A percentile compares a stretch with the other conserved stretches of the same genome.
Conservation (phyloP, 2,888 invertebrate species). For the Crossocerus cetratus region DNA sequence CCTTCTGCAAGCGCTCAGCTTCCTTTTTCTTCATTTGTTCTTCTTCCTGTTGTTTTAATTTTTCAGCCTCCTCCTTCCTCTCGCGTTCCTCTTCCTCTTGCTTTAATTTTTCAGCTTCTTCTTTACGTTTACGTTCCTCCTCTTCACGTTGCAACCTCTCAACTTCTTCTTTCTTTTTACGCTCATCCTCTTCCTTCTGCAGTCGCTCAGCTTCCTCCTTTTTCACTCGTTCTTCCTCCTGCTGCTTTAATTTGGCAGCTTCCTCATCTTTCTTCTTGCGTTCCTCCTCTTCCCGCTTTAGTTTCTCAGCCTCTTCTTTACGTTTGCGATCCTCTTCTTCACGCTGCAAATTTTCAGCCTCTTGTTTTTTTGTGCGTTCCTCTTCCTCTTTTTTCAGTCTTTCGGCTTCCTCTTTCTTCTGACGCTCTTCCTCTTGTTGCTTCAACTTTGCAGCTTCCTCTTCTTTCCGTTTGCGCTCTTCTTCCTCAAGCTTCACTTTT, state of each 20-base stretch:
- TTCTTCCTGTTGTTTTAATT: slow-evolving; percentile 26
- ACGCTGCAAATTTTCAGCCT: slow-evolving; percentile 17
- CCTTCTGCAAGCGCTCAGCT: slow-evolving; percentile 11
- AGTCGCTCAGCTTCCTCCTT: slow-evolving; percentile 46
- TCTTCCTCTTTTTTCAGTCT: slow-evolving; percentile 57
- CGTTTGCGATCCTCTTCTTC: slow-evolving; percentile 34
- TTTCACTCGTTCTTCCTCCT: slow-evolving; percentile 49
- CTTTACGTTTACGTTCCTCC: slow-evolving; percentile 40
- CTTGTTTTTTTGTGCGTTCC: slow-evolving; percentile 55
- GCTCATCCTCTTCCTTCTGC: slow-evolving; percentile 57
- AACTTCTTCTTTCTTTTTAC: not conserved
- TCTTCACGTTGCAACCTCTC: not conserved
- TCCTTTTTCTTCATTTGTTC: slow-evolving; percentile 25
- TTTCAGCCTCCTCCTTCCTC: slow-evolving; percentile 3
- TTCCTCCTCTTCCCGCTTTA: slow-evolving; percentile 27
- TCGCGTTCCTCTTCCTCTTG: slow-evolving; percentile 28
- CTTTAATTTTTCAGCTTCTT: slow-evolving; percentile 44
- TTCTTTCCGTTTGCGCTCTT: slow-evolving; percentile 28
- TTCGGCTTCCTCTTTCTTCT: slow-evolving; percentile 34
- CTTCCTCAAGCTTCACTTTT: slow-evolving; percentile 44
- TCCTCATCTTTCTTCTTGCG: slow-evolving; percentile 41
- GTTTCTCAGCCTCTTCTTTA: slow-evolving; percentile 30
- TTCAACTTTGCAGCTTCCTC: slow-evolving; percentile 53
- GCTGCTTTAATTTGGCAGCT: slow-evolving; percentile 33
- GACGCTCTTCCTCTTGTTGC: slow-evolving; percentile 24